Evolutionary conservation across 2,113 vertebrate species (phyloP).

Genomic region (Neopipo cinnamomea): DNA sequence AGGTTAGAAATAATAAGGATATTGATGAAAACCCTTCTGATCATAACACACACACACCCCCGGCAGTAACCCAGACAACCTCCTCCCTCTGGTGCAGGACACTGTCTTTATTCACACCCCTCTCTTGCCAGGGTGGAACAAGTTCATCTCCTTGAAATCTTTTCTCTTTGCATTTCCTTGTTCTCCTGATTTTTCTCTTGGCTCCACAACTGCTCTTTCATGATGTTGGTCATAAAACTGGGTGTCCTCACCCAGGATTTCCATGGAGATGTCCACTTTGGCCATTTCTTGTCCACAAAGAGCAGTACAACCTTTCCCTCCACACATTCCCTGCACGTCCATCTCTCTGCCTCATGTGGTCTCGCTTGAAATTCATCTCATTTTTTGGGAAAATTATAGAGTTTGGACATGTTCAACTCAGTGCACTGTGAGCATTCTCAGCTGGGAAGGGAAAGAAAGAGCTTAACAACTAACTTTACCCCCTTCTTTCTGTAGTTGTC

Average conservation of each 20-base stretch:
- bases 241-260: not conserved
- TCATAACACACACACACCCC: not conserved
- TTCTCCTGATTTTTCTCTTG: not conserved
- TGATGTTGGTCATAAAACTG: not conserved
- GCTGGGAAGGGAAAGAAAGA: not conserved
- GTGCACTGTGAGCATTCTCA: not conserved
- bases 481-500: not conserved
- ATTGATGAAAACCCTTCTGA: not conserved
- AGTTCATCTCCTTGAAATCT: not conserved
- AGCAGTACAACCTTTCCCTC: not conserved
- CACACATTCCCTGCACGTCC: fast-evolving
- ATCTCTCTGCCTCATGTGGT: not conserved
- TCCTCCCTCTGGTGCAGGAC: not conserved
- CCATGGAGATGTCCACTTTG: not conserved
- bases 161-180: not conserved
- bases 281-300: not conserved
- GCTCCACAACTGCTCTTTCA: not conserved
- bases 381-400: not conserved
- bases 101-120: not conserved
- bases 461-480: not conserved
- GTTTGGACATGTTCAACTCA: not conserved
- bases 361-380: not conserved
- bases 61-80: not conserved
- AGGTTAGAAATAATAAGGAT: not conserved
- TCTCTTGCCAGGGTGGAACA: not conserved